These are phyloP conservation scores for Oryctes rhinoceros DNA, from an alignment of 1,140 invertebrate genomes.

Conservation along the genomic window DNA sequence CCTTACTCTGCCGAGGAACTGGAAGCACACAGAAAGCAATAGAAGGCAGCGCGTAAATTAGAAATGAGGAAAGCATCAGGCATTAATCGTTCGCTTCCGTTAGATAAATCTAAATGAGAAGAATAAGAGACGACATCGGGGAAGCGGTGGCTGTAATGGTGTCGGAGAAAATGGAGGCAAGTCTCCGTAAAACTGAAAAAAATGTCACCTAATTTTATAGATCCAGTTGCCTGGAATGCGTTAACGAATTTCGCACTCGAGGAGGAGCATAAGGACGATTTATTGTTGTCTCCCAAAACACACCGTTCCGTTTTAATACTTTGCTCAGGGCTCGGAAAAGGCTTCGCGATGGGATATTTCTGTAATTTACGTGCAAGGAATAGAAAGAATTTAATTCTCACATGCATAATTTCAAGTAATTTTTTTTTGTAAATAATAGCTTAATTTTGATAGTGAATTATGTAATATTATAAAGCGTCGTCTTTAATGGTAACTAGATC, in stretches of 20 bases:
- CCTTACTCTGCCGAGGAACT: background rate
- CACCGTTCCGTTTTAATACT: background rate
- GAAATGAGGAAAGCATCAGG: conserved; percentile 16
- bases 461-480: too few relatives aligned
- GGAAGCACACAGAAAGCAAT: background rate
- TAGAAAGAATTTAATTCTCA: too few relatives aligned
- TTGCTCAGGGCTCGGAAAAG: background rate
- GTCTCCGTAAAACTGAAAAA: conserved; percentile 7
- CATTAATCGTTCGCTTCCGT: conserved; percentile 33
- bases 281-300: background rate
- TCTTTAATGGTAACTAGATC: too few relatives aligned
- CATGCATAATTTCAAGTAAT: too few relatives aligned
- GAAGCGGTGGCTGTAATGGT: background rate
- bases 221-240: conserved; percentile 30
- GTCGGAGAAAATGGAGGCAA: too few relatives aligned
- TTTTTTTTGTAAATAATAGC: too few relatives aligned
- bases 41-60: background rate
- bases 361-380: too few relatives aligned
- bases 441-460: too few relatives aligned
- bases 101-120: conserved; percentile 31
- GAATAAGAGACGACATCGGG: background rate
- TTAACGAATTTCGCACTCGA: conserved; percentile 11
- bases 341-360: too few relatives aligned
- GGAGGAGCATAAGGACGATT: background rate
- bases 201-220: conserved; percentile 30